Evolutionary conservation across 2,113 vertebrate genomes (phyloP), one percentile per base, ranked within the genome.

Genomic region (Gulo gulo): DNA sequence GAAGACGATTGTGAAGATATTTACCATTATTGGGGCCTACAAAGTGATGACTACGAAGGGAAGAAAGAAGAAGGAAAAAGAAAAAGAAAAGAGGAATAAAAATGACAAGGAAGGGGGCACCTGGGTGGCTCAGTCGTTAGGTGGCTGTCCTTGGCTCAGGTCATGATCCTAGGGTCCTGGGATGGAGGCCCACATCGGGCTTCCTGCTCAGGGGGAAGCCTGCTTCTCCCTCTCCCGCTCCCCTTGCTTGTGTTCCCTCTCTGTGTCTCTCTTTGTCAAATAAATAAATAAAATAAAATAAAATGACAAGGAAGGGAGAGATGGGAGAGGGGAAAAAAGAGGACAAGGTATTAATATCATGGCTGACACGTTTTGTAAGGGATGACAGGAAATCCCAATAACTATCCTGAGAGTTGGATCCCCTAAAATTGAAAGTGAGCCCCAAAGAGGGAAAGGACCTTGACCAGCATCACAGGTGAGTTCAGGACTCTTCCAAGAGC

Each of bases 1-100:
- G 10, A 80, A 59, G 29, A 12, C 1, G 14, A 6, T 15, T 24
- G 47, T 1, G 2, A 29, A 14, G 8, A 2, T 47, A 16, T 13
- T 42, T 45, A 31, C 21, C 7, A 26, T 84, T 65, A 20, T 0
- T 31, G 9, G 11, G n/a, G 0, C 8, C 36, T n/a, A 16, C 1
- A 36, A 50, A 36, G 14, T 29, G 50, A 42, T 42, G 59, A 42
- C 26, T 31, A 20, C 4, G 20, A 39, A 80, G 67, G 15, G 24
- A 61, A 59, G n/a, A 57, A 57, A 1, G 13, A 29, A 76, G 24
- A 76, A 76, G 74, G 26, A 47, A 76, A 76, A 45, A 15, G 1
- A 42, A 42, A 16, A 45, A 14, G n/a, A 52, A 42, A 42, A 26
- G 29, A 93, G 26, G 11, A 52, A 3, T 7, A 61, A 85, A 65